Evolutionary conservation across 2,113 vertebrate species (phyloP).

Genomic region (Limanda limanda): DNA sequence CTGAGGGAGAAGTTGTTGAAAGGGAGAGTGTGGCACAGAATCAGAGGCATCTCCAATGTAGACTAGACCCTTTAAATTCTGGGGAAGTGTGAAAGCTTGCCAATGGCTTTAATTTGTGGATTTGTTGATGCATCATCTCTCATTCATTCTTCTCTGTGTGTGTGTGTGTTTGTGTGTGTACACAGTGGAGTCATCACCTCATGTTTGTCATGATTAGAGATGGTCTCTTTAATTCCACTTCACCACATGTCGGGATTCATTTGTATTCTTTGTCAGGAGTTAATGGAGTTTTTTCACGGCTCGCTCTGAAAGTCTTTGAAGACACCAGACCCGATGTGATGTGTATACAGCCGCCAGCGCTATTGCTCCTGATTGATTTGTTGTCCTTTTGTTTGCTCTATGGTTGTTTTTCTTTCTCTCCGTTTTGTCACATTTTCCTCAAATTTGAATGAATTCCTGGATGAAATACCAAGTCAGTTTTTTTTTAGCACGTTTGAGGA

Average conservation of each 20-base stretch:
- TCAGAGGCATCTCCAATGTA: constrained; percentile 77
- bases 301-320: constrained; percentile 99
- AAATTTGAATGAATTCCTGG: constrained; percentile 64
- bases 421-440: constrained; percentile 63
- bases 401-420: constrained; percentile 71
- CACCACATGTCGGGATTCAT: constrained; percentile 99
- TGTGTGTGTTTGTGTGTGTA: constrained; percentile 10
- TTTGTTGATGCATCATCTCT: constrained; percentile 45
- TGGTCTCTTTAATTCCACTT: constrained; percentile 98
- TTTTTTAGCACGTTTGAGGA: constrained; percentile 42
- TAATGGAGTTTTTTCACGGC: constrained; percentile 96
- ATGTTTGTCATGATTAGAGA: constrained; percentile 98
- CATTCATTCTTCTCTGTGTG: constrained; percentile 23
- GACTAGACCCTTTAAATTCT: constrained; percentile 13
- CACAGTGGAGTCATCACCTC: constrained; percentile 88
- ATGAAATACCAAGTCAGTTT: constrained; percentile 53
- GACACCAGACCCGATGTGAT: constrained; percentile 98
- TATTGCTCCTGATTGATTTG: constrained; percentile 92
- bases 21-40: constrained; percentile 46
- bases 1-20: constrained; percentile 44
- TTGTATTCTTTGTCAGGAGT: constrained; percentile 99
- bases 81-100: constrained; percentile 10
- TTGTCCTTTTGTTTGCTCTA: constrained; percentile 79
- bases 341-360: constrained; percentile 98
- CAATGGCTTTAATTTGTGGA: constrained; percentile 32